Conservation (phyloP, 2,888 invertebrate genomes). For the Anodontia alba region DNA sequence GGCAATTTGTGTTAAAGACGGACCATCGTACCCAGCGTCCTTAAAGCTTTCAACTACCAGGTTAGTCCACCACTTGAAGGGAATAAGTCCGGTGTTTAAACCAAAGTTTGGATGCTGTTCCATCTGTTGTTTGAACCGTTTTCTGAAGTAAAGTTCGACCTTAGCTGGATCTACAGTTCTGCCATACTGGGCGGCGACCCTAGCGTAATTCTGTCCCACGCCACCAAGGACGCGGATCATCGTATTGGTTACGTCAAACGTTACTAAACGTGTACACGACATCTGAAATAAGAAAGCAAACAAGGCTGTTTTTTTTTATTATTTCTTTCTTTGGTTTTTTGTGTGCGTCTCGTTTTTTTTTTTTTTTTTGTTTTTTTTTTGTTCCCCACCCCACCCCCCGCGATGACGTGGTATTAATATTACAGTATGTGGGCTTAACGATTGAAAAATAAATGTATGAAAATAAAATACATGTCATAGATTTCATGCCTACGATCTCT, state of each 20-base stretch:
- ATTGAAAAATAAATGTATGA: too few relatives aligned
- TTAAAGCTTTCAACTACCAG: slow-evolving; percentile 89
- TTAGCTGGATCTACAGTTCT: slow-evolving; percentile 86
- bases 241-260: slow-evolving; percentile 96
- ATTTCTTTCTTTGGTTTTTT: too few relatives aligned
- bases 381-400: too few relatives aligned
- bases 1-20: slow-evolving; percentile 73
- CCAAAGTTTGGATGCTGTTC: slow-evolving; percentile 93
- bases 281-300: slow-evolving; percentile 49
- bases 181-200: slow-evolving; percentile 90
- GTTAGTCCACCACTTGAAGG: slow-evolving; percentile 92
- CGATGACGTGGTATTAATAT: too few relatives aligned
- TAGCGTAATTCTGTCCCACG: slow-evolving; percentile 91
- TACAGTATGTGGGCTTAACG: too few relatives aligned
- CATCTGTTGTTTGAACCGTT: slow-evolving; percentile 89
- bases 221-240: slow-evolving; percentile 90
- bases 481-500: too few relatives aligned
- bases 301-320: too few relatives aligned
- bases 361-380: too few relatives aligned
- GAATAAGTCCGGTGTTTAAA: slow-evolving; percentile 89
- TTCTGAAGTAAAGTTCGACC: slow-evolving; percentile 88
- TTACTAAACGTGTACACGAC: slow-evolving; percentile 86
- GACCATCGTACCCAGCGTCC: slow-evolving; percentile 77
- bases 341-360: too few relatives aligned
- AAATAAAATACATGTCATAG: too few relatives aligned